Percentiles rank a stretch among this genome's conserved stretches.
These are phyloP conservation scores for Marasmarcha lunaedactyla DNA, from an alignment of 2,888 invertebrate species.

Conservation along the genomic window DNA sequence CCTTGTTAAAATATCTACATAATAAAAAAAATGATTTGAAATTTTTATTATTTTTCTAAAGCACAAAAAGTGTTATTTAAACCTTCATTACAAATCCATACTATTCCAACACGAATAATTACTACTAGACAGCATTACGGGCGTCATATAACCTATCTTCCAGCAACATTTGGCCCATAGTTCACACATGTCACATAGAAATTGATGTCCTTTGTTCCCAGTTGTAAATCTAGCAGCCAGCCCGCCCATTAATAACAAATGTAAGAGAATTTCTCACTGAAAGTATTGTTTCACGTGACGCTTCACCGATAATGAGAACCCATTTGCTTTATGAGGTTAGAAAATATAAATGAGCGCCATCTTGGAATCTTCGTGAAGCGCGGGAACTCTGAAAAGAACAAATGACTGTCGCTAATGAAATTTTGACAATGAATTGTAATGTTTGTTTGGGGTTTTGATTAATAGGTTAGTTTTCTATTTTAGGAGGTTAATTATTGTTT, in stretches of 20 bases:
- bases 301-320: conserved; percentile 49
- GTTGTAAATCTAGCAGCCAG: conserved; percentile 53
- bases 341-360: conserved; percentile 50
- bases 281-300: conserved; percentile 39
- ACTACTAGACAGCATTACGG: no score
- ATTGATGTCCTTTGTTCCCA: conserved; percentile 61
- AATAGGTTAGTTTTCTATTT: not conserved
- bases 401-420: conserved; percentile 33
- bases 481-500: no score
- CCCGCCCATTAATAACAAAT: conserved; percentile 36
- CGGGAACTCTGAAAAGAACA: conserved; percentile 26
- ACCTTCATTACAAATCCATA: no score
- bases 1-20: no score
- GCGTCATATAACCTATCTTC: no score
- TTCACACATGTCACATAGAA: conserved; percentile 52
- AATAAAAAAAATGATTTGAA: no score
- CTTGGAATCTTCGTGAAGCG: conserved; percentile 32
- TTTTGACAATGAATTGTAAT: conserved; percentile 17
- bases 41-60: no score
- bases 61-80: no score
- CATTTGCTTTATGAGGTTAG: conserved; percentile 50
- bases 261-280: conserved; percentile 35
- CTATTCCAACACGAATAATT: no score
- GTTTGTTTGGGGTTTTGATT: conserved; percentile 3
- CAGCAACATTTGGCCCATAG: conserved; percentile 26